A percentile compares a stretch with the other conserved stretches of the same genome.
Conservation (phyloP, 2,113 vertebrate genomes). For the Sceloporus tristichus region DNA sequence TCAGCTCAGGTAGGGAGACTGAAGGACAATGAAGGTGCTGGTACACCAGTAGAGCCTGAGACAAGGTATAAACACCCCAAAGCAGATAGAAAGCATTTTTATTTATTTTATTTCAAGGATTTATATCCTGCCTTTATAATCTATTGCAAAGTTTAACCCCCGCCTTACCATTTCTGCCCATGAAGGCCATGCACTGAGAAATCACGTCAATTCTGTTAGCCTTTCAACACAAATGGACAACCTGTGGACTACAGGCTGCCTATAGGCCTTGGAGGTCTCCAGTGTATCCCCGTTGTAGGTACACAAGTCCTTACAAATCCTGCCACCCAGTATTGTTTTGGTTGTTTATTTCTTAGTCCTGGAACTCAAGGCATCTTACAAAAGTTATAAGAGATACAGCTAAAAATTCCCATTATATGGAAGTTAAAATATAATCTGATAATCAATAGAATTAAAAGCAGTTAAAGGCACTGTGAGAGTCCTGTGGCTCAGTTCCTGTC, state of each 20-base stretch:
- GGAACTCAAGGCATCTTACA: too few relatives aligned
- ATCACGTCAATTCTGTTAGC: not conserved
- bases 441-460: too few relatives aligned
- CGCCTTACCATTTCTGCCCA: not conserved
- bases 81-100: not conserved
- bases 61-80: not conserved
- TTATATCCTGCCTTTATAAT: too few relatives aligned
- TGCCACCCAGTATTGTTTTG: too few relatives aligned
- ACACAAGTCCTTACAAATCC: too few relatives aligned
- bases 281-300: not conserved
- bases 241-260: too few relatives aligned
- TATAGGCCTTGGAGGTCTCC: not conserved
- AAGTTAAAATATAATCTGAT: too few relatives aligned
- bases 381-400: too few relatives aligned
- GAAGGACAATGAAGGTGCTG: not conserved
- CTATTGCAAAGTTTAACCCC: not conserved
- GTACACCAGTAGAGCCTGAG: not conserved
- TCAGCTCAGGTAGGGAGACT: not conserved
- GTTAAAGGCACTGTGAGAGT: not conserved
- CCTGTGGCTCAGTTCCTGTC: not conserved
- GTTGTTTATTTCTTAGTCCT: too few relatives aligned
- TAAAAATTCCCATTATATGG: too few relatives aligned
- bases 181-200: not conserved
- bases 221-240: not conserved
- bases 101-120: too few relatives aligned